Evolutionary conservation across 1,140 invertebrate species (phyloP).

Genomic region (Archivesica marissinica): DNA sequence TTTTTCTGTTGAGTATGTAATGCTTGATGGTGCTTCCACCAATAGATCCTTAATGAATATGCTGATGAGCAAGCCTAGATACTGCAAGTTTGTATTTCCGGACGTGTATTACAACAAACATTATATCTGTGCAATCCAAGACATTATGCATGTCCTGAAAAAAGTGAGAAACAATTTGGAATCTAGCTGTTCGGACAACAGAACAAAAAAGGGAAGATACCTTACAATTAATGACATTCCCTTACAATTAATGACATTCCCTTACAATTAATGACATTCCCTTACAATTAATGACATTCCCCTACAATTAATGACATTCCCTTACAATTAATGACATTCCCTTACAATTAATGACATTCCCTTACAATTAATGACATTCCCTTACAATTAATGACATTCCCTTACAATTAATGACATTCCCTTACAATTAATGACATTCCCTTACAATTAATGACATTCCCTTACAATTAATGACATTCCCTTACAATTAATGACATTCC

Average conservation of each 20-base stretch:
- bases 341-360: too few species aligned
- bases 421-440: too few species aligned
- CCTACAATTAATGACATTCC: too few species aligned
- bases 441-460: too few species aligned
- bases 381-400: too few species aligned
- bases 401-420: too few species aligned
- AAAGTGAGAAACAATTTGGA: conserved; percentile 54
- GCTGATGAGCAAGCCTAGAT: conserved; percentile 27
- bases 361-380: too few species aligned
- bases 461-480: too few species aligned
- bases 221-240: conserved; percentile 33
- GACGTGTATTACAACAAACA: conserved; percentile 49
- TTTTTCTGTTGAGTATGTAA: conserved; percentile 59
- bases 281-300: conserved; percentile 39
- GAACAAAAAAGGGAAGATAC: conserved; percentile 29
- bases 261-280: too few species aligned
- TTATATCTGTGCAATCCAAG: conserved; percentile 47
- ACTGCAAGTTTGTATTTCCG: conserved; percentile 23
- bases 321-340: too few species aligned
- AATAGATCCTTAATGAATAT: conserved; percentile 58
- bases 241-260: too few species aligned
- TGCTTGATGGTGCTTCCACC: conserved; percentile 63
- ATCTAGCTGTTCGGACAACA: conserved; percentile 38
- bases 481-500: too few species aligned
- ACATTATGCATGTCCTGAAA: conserved; percentile 61